These are phyloP conservation scores for Ispidina picta DNA, from an alignment of 2,797 vertebrate species.

Conservation along the genomic window DNA sequence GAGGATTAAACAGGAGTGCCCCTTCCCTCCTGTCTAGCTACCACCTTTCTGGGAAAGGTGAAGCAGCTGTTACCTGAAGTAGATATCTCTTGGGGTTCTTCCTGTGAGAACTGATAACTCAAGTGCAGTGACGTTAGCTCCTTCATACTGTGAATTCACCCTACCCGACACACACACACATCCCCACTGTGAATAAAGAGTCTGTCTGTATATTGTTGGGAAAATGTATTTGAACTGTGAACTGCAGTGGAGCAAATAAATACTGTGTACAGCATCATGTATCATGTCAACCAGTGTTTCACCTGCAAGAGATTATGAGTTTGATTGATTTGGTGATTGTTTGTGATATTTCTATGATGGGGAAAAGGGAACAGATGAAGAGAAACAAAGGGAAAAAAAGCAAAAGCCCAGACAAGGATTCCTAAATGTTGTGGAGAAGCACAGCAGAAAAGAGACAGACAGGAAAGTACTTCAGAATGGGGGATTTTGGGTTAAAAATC, in stretches of 20 bases:
- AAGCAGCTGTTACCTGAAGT: background rate
- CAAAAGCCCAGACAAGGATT: background rate
- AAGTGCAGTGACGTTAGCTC: constrained; percentile 21
- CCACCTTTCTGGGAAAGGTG: constrained; percentile 40
- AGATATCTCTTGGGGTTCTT: background rate
- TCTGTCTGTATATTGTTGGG: constrained; percentile 67
- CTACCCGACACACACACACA: background rate
- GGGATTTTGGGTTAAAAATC: background rate
- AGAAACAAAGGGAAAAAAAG: background rate
- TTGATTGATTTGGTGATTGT: background rate
- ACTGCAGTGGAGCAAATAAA: constrained; percentile 76
- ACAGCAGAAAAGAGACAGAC: background rate
- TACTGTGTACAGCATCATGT: constrained; percentile 15
- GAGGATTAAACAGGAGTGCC: constrained; percentile 5
- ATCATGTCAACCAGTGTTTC: constrained; percentile 25
- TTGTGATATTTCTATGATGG: background rate
- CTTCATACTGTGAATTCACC: constrained; percentile 66
- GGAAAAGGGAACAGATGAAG: background rate
- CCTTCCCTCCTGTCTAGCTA: background rate
- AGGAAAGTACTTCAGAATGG: background rate
- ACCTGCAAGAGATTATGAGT: background rate
- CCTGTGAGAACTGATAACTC: background rate
- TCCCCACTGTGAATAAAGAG: constrained; percentile 47
- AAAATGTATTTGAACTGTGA: constrained; percentile 75
- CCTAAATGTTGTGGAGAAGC: background rate